phyloP scores from a whole-genome alignment of 2,888 invertebrate genomes.

The Carabus problematicus region DNA sequence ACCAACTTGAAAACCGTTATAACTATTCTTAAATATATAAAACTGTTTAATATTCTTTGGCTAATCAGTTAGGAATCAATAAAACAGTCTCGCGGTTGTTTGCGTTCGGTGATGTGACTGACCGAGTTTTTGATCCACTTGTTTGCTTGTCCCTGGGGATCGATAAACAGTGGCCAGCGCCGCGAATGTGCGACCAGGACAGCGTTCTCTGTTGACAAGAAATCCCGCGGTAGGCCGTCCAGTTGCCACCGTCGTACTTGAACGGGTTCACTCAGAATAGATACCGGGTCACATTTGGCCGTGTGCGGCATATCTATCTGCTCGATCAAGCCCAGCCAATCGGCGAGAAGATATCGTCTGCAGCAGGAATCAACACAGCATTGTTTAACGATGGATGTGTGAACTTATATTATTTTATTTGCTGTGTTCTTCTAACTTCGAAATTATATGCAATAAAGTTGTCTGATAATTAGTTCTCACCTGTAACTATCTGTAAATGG shows the following conservation, averaged over 20 bases:
- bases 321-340: conserved; percentile 66
- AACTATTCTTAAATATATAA: too few species aligned
- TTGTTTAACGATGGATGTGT: not conserved
- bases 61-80: too few species aligned
- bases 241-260: conserved; percentile 83
- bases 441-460: too few species aligned
- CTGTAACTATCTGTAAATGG: conserved; percentile 76
- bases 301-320: conserved; percentile 71
- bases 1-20: too few species aligned
- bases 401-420: too few species aligned
- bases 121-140: conserved; percentile 93
- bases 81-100: not conserved
- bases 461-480: conserved; percentile 50
- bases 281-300: conserved; percentile 69
- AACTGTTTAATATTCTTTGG: too few species aligned
- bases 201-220: conserved; percentile 87
- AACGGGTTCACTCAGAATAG: conserved; percentile 77
- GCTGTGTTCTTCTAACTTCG: too few species aligned
- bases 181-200: conserved; percentile 83
- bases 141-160: conserved; percentile 92
- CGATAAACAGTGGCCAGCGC: conserved; percentile 89
- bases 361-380: not conserved
- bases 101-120: conserved; percentile 43
- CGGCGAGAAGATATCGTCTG: conserved; percentile 64
- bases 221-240: conserved; percentile 84